Evolutionary conservation across 2,888 invertebrate genomes (phyloP).

Genomic region (Catocala nupta): DNA sequence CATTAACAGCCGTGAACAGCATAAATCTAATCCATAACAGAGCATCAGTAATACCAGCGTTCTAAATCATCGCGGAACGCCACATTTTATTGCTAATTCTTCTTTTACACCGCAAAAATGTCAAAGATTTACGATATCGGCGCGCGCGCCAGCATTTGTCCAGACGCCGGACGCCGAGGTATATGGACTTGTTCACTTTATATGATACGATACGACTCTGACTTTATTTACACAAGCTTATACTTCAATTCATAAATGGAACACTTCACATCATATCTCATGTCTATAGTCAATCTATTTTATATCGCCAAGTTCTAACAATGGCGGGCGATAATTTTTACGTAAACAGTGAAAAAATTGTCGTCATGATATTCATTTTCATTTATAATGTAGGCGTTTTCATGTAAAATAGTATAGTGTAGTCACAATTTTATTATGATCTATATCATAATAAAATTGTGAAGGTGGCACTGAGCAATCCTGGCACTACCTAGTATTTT

Average conservation of each 20-base stretch:
- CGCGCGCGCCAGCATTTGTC: constrained; percentile 53
- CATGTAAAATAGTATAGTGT: too few species aligned
- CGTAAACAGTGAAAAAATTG: too few species aligned
- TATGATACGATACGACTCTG: constrained; percentile 13
- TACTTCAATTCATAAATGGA: not conserved
- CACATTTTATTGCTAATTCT: constrained; percentile 61
- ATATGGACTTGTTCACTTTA: constrained; percentile 38
- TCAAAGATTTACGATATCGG: constrained; percentile 70
- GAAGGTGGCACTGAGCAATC: too few species aligned
- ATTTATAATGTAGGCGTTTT: too few species aligned
- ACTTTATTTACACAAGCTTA: not conserved
- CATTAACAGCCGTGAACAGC: not conserved
- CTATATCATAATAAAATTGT: too few species aligned
- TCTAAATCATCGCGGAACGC: constrained; percentile 44
- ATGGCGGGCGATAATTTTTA: too few species aligned
- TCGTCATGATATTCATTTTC: too few species aligned
- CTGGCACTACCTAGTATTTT: too few species aligned
- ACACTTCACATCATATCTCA: too few species aligned
- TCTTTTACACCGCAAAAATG: constrained; percentile 69
- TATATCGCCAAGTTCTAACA: too few species aligned
- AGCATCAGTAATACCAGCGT: constrained; percentile 18
- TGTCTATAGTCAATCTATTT: too few species aligned
- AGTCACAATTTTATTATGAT: too few species aligned
- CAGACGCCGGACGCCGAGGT: constrained; percentile 31
- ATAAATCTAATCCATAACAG: constrained; percentile 21